Percentiles rank a stretch among this genome's conserved stretches.
These are phyloP conservation scores for Hippotragus niger DNA, from an alignment of 2,113 vertebrate genomes.

Conservation along the genomic window DNA sequence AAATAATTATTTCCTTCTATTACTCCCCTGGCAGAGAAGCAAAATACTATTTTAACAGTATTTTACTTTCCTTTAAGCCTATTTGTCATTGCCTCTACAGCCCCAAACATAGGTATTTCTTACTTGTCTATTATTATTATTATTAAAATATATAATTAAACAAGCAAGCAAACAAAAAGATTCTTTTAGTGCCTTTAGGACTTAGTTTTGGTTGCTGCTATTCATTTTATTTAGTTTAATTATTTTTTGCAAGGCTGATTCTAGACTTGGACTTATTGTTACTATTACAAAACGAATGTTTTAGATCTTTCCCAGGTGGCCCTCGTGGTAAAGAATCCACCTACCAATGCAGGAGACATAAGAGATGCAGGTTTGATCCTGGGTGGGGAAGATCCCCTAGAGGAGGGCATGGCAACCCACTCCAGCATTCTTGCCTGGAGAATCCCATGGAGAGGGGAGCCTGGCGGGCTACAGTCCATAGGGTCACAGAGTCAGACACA, in stretches of 20 bases:
- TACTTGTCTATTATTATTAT: background rate
- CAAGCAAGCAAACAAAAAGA: background rate
- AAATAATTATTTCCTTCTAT: background rate
- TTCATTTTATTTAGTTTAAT: background rate
- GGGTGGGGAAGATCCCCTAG: background rate
- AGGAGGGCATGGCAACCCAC: background rate
- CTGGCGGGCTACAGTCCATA: background rate
- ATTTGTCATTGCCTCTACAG: background rate
- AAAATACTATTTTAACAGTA: background rate
- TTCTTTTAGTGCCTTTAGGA: background rate
- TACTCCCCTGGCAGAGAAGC: background rate
- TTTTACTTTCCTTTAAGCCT: background rate
- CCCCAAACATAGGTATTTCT: background rate
- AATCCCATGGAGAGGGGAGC: background rate
- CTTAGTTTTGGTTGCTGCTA: background rate
- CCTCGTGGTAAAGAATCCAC: background rate
- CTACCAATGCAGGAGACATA: background rate
- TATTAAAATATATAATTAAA: slow-evolving; percentile 18
- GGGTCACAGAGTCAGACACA: background rate
- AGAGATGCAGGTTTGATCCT: background rate
- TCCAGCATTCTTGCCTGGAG: background rate
- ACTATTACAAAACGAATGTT: background rate
- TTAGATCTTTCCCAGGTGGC: background rate
- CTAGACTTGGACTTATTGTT: background rate
- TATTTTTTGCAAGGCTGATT: background rate